Percentiles rank a stretch among this genome's conserved stretches.
Conservation (phyloP, 2,113 vertebrate genomes). For the Rhynchomys soricoides region DNA sequence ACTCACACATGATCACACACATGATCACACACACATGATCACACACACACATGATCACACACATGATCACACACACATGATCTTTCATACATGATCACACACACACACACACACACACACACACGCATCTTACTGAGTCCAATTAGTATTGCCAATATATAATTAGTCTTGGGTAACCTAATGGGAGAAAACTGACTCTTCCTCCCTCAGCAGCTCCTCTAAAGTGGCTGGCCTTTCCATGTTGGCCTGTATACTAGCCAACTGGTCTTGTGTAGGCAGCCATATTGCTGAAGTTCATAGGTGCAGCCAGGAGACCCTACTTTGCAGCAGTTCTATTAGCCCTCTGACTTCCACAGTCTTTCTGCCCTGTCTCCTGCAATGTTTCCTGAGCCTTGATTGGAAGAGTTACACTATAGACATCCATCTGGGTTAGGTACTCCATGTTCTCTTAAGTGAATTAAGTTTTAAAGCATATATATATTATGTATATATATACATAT, state of each 20-base stretch:
- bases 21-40: too few relatives aligned
- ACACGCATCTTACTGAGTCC: neutral
- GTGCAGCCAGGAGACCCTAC: neutral
- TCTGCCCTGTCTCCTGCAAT: neutral
- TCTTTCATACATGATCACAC: too few relatives aligned
- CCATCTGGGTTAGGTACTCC: neutral
- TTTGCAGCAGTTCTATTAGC: too few relatives aligned
- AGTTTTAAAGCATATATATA: conserved; percentile 30
- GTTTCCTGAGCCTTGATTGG: neutral
- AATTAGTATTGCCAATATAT: neutral
- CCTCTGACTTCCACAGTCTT: neutral
- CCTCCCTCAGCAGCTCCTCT: neutral
- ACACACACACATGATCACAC: too few relatives aligned
- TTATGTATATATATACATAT: too few relatives aligned
- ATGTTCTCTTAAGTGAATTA: neutral
- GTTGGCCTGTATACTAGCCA: too few relatives aligned
- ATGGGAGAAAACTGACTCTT: neutral
- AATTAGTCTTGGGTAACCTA: neutral
- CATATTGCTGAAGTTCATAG: neutral
- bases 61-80: neutral
- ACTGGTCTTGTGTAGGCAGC: neutral
- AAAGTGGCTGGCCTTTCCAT: too few relatives aligned
- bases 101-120: neutral
- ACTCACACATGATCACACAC: too few relatives aligned
- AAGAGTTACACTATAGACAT: neutral